Evolutionary conservation across 2,113 vertebrate species (phyloP), one percentile per base, ranked within the genome.

Genomic region (Pseudorectes ferrugineus): DNA sequence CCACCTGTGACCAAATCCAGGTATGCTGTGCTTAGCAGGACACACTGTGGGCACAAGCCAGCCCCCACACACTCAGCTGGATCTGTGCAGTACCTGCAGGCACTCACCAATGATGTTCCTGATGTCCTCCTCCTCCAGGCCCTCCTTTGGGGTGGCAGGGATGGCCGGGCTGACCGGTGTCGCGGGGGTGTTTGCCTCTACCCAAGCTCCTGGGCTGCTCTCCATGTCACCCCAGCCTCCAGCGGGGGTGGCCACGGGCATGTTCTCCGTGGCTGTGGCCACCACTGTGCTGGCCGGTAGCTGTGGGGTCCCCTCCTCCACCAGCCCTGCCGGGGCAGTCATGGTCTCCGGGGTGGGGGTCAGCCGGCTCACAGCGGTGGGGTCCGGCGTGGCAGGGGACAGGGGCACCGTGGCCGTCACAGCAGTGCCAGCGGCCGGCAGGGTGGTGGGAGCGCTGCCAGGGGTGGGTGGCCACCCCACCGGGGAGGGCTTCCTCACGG

Each of bases 81-180:
- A 29, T 13, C 0, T 0, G 10, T 16, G n/a, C 84, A 81, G 54
- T 29, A 68, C 46, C 58, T 36, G 26, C 38, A 43, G 71, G 45
- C 40, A 95, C 98, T 98, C 95, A 98, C 98, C 98, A 26, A 98
- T 98, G 85, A 98, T 97, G 75, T 96, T 98, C 75, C 97, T 94
- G 74, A 98, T 97, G 92, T 97, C 97, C 72, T 97, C 97, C 67
- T 98, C 98, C 38, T 98, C 98, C 1, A 97, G 93, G 21, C 54
- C 96, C 62, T 96, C 82, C 38, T 97, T 97, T 0, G 97, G 96
- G 12, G 92, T 94, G 67, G 88, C 78, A 0, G 95, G 61, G 7
- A 83, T 85, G 24, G 45, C 89, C 2, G 78, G 52, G 33, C 67
- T 94, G 66, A 76, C 25, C 0, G n/a, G 86, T 0, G 5, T 65